Percentiles rank a stretch among this genome's conserved stretches.
phyloP scores from a whole-genome alignment of 2,113 vertebrate genomes.

The Setophaga coronata region DNA sequence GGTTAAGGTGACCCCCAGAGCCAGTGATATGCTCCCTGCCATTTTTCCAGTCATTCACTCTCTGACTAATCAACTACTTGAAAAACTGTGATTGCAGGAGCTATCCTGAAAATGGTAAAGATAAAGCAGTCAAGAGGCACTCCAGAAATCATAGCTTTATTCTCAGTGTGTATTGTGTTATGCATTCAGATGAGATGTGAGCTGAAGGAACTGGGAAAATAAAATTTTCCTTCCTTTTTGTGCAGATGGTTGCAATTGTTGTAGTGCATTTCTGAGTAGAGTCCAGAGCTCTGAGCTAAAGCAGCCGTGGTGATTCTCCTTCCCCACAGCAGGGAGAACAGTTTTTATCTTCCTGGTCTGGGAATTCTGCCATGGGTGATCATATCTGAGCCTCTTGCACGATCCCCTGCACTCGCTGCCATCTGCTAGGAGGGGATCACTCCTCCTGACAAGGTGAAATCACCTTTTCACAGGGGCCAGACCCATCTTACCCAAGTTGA shows the following conservation, averaged over 20 bases:
- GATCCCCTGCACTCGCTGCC: neutral
- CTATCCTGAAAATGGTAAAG: neutral
- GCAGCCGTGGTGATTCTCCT: neutral
- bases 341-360: neutral
- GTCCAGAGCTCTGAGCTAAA: neutral
- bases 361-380: conserved; percentile 17
- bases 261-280: neutral
- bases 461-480: neutral
- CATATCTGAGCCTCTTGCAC: neutral
- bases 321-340: neutral
- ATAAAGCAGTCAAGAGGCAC: neutral
- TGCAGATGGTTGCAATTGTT: neutral
- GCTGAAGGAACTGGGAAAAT: neutral
- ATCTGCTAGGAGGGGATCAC: conserved; percentile 1
- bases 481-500: neutral
- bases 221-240: neutral
- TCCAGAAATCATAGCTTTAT: neutral
- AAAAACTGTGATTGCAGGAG: neutral
- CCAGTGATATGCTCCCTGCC: neutral
- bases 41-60: neutral
- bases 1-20: neutral
- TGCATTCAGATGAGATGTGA: neutral
- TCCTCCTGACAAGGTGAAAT: neutral
- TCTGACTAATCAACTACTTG: neutral
- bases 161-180: neutral